Evolutionary conservation across 2,113 vertebrate species (phyloP).

Genomic region (Chaetura pelagica): DNA sequence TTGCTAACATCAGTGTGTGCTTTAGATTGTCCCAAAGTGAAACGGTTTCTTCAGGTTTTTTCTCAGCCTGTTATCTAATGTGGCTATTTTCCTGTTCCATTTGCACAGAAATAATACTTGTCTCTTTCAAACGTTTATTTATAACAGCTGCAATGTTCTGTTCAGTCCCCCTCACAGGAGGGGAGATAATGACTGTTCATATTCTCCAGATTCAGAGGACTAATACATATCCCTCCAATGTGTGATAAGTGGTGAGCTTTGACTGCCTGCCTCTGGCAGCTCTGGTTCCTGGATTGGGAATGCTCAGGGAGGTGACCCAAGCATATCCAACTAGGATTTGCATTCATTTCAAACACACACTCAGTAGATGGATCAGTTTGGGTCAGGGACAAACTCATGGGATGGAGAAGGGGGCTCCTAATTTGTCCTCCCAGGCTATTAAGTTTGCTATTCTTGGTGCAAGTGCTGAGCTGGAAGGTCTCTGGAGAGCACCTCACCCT

Average conservation of each 20-base stretch:
- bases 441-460: background rate
- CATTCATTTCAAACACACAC: rapidly evolving
- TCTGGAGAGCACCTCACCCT: background rate
- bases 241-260: background rate
- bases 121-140: background rate
- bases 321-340: background rate
- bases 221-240: rapidly evolving
- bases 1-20: background rate
- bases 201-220: background rate
- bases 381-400: background rate
- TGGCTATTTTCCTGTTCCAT: background rate
- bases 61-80: background rate
- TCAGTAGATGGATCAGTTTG: background rate
- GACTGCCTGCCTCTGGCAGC: background rate
- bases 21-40: background rate
- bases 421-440: background rate
- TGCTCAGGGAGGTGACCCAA: background rate
- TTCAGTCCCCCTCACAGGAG: background rate
- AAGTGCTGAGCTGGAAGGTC: background rate
- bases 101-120: background rate
- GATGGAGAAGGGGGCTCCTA: background rate
- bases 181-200: background rate
- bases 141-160: background rate
- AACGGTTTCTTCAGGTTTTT: background rate
- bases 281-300: background rate